phyloP scores from a whole-genome alignment of 2,113 vertebrate species.

The Chascanopsetta lugubris region DNA sequence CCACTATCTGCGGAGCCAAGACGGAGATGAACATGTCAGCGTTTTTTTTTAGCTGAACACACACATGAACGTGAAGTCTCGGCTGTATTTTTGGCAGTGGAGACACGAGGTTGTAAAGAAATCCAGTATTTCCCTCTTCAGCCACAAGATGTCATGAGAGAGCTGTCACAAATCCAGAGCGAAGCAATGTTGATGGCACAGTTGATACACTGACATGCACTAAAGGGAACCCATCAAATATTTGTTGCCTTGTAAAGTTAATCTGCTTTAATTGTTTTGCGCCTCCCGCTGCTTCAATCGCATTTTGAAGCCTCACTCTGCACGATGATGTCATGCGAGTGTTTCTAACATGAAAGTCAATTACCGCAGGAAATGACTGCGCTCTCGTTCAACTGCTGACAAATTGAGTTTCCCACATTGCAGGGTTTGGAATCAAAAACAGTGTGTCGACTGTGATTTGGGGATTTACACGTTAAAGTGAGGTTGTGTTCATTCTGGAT shows the following conservation, averaged over 20 bases:
- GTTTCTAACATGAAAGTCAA: background rate
- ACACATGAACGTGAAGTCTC: background rate
- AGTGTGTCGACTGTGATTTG: background rate
- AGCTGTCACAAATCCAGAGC: conserved; percentile 24
- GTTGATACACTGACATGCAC: background rate
- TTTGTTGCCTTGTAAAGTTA: too few species aligned
- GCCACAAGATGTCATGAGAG: conserved; percentile 79
- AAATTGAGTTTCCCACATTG: background rate
- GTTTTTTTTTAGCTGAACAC: background rate
- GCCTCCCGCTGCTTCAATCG: background rate
- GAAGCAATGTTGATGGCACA: background rate
- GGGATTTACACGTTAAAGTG: background rate
- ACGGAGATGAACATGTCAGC: background rate
- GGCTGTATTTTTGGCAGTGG: background rate
- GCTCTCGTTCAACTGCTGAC: background rate
- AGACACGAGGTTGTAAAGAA: background rate
- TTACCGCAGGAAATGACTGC: too few species aligned
- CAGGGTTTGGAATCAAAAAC: background rate
- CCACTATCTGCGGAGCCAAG: conserved; percentile 82
- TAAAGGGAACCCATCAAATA: background rate
- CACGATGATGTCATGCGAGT: background rate
- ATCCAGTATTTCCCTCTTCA: conserved; percentile 5
- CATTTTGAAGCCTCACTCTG: background rate
- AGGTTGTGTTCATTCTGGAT: too few species aligned
- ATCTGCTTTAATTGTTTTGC: background rate